phyloP scores from a whole-genome alignment of 2,888 invertebrate genomes.

The Cistogaster globosa region DNA sequence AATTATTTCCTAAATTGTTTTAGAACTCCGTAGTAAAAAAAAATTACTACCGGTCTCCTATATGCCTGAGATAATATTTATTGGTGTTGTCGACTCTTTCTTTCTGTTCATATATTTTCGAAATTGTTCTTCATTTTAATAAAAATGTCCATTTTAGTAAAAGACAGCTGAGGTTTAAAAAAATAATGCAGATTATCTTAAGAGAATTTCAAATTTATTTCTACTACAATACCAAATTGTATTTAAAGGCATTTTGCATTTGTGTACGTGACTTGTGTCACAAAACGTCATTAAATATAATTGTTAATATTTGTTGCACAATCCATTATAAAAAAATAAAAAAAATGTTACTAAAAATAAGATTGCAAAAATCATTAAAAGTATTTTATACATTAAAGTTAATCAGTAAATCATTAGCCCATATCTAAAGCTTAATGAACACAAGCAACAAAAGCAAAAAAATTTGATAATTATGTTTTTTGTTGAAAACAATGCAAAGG shows the following conservation, averaged over 20 bases:
- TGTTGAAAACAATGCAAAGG: background rate
- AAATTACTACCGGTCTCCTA: too few species aligned
- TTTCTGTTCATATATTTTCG: too few species aligned
- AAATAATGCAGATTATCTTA: too few species aligned
- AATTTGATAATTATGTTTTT: background rate
- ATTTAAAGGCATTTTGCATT: background rate
- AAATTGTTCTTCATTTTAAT: too few species aligned
- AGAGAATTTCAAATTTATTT: background rate
- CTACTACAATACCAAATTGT: too few species aligned
- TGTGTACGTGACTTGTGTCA: slow-evolving; percentile 62
- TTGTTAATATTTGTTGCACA: slow-evolving; percentile 32
- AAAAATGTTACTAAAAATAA: slow-evolving; percentile 10
- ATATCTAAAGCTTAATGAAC: slow-evolving; percentile 37
- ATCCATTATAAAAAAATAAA: slow-evolving; percentile 3
- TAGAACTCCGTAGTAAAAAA: too few species aligned
- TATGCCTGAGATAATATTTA: too few species aligned
- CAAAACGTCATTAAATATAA: slow-evolving; percentile 16
- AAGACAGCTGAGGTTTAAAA: too few species aligned
- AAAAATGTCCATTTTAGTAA: too few species aligned
- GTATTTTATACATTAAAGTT: slow-evolving; percentile 19
- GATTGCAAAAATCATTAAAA: slow-evolving; percentile 58
- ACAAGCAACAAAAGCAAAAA: slow-evolving; percentile 24
- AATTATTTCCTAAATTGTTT: too few species aligned
- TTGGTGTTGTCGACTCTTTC: too few species aligned
- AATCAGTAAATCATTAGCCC: slow-evolving; percentile 55